These are phyloP conservation scores for Vanessa atalanta DNA, from an alignment of 1,140 invertebrate species.

Conservation along the genomic window DNA sequence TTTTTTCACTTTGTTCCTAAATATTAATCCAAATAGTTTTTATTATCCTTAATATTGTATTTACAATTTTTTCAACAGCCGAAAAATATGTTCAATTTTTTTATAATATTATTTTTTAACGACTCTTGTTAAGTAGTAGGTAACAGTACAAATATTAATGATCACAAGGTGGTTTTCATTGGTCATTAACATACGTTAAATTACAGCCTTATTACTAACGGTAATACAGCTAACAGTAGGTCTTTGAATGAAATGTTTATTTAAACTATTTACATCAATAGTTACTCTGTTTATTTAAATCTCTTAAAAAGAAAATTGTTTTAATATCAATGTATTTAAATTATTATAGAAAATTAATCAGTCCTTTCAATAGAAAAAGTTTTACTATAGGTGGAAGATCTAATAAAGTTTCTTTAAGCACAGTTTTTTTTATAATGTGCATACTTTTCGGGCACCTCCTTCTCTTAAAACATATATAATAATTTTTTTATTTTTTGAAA, in stretches of 20 bases:
- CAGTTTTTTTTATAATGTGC: constrained; percentile 31
- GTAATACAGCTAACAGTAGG: constrained; percentile 75
- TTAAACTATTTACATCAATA: constrained; percentile 65
- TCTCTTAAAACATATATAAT: constrained; percentile 71
- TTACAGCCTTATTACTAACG: constrained; percentile 76
- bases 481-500: constrained; percentile 74
- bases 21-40: constrained; percentile 81
- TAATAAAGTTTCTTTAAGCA: constrained; percentile 5
- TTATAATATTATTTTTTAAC: constrained; percentile 80
- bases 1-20: constrained; percentile 78
- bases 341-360: constrained; percentile 15
- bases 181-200: constrained; percentile 82
- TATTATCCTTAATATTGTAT: constrained; percentile 80
- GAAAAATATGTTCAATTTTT: constrained; percentile 80
- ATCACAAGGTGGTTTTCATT: constrained; percentile 83
- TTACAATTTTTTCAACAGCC: constrained; percentile 81
- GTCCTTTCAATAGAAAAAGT: constrained; percentile 25
- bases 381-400: constrained; percentile 11
- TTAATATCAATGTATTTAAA: constrained; percentile 2
- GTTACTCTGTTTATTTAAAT: constrained; percentile 25
- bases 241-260: constrained; percentile 59
- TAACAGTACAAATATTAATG: constrained; percentile 81
- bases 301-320: background rate
- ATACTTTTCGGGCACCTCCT: constrained; percentile 53
- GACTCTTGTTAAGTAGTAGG: constrained; percentile 81